These are phyloP conservation scores for Whitmania pigra DNA, from an alignment of 1,140 invertebrate species.

Conservation along the genomic window DNA sequence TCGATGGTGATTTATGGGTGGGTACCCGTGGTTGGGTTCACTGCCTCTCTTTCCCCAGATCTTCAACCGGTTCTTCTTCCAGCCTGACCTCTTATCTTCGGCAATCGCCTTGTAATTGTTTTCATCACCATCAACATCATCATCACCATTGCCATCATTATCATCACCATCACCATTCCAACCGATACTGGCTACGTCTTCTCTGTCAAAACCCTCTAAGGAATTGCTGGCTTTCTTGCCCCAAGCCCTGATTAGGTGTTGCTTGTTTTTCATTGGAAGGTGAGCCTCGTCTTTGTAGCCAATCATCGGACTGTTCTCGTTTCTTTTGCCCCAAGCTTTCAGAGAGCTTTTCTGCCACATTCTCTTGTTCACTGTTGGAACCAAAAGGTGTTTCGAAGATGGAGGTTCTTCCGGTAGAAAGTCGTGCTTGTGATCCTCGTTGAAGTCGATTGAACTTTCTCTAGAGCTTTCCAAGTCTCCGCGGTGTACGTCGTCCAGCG, in stretches of 20 bases:
- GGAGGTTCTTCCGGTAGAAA: no score
- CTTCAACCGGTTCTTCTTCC: background rate
- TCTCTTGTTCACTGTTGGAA: background rate
- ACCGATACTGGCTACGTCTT: background rate
- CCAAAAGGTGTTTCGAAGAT: no score
- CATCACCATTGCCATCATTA: no score
- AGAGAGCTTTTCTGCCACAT: conserved; percentile 8
- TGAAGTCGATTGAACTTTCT: no score
- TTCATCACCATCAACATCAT: conserved; percentile 5
- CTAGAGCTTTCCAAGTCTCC: no score
- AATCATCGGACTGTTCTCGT: background rate
- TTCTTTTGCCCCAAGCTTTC: conserved; percentile 2
- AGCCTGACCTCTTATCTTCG: background rate
- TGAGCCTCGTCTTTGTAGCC: background rate
- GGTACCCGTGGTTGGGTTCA: background rate
- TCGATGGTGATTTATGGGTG: no score
- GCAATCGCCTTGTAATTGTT: background rate
- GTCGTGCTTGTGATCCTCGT: no score
- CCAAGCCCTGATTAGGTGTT: background rate
- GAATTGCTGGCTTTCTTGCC: background rate
- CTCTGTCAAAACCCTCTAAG: background rate
- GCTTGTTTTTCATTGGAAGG: background rate
- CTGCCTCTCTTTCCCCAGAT: background rate
- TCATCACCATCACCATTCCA: background rate
- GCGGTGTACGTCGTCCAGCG: no score